Percentiles rank a stretch among this genome's conserved stretches.
These are phyloP conservation scores for Drosophila melanocephala DNA, from an alignment of 2,888 invertebrate genomes.

Conservation along the genomic window DNA sequence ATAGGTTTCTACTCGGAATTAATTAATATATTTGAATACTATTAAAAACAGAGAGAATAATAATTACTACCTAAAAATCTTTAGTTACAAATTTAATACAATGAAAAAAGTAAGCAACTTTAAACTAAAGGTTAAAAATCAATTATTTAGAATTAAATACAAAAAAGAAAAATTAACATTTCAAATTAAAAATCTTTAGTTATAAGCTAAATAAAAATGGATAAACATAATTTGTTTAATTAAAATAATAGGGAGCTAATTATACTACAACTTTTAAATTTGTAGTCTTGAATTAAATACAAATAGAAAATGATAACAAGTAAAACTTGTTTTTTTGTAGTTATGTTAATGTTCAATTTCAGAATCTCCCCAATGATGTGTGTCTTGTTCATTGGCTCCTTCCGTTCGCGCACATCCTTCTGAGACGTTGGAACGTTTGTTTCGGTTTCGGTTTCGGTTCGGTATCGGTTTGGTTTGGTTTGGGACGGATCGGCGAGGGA, in stretches of 20 bases:
- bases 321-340: not conserved
- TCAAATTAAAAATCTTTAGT: no score
- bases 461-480: constrained; percentile 16
- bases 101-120: no score
- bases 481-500: constrained; percentile 9
- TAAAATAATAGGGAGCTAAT: no score
- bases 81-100: not conserved
- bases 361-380: not conserved
- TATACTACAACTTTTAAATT: not conserved
- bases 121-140: no score
- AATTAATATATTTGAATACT: not conserved
- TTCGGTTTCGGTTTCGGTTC: constrained; percentile 6
- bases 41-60: not conserved
- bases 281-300: not conserved
- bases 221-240: no score
- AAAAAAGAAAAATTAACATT: no score
- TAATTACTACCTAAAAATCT: no score
- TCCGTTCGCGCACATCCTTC: constrained; percentile 17
- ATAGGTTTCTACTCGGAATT: no score
- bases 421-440: constrained; percentile 3
- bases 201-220: no score
- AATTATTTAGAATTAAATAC: no score
- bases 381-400: constrained; percentile 4
- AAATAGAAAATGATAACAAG: not conserved
- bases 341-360: not conserved